Percentiles rank a stretch among this genome's conserved stretches.
phyloP scores from a whole-genome alignment of 2,113 vertebrate species.

The Bettongia penicillata region DNA sequence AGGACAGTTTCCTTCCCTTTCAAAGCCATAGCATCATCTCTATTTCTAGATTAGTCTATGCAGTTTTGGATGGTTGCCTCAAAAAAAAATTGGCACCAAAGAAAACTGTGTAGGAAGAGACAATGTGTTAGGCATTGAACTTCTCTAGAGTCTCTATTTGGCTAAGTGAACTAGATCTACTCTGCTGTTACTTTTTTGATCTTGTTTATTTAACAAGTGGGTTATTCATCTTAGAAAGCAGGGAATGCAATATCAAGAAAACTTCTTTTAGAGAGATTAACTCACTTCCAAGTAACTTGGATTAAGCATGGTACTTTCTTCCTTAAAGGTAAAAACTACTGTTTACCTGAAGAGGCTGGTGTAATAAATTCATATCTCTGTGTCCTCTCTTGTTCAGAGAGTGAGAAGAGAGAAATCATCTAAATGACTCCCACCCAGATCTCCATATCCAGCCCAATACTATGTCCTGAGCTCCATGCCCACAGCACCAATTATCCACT shows the following conservation, averaged over 20 bases:
- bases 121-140: not conserved
- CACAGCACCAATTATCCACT: not conserved
- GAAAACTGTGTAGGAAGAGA: conserved; percentile 18
- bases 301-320: conserved; percentile 33
- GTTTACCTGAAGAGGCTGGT: conserved; percentile 2
- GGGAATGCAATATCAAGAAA: not conserved
- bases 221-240: not conserved
- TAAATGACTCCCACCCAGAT: not conserved
- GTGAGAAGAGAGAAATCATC: not conserved
- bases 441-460: not conserved
- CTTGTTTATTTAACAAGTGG: not conserved
- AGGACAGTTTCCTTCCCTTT: conserved; percentile 19
- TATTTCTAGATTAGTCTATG: conserved; percentile 29
- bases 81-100: conserved; percentile 40
- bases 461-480: not conserved
- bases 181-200: conserved; percentile 6
- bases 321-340: not conserved
- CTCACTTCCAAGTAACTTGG: not conserved
- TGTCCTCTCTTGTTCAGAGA: not conserved
- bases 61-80: conserved; percentile 40
- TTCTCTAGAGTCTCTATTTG: not conserved
- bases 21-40: conserved; percentile 5
- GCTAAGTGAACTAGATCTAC: not conserved
- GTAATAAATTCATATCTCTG: not conserved
- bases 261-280: not conserved